These are phyloP conservation scores for Acanthosoma haemorrhoidale DNA, from an alignment of 2,888 invertebrate species.

Conservation along the genomic window DNA sequence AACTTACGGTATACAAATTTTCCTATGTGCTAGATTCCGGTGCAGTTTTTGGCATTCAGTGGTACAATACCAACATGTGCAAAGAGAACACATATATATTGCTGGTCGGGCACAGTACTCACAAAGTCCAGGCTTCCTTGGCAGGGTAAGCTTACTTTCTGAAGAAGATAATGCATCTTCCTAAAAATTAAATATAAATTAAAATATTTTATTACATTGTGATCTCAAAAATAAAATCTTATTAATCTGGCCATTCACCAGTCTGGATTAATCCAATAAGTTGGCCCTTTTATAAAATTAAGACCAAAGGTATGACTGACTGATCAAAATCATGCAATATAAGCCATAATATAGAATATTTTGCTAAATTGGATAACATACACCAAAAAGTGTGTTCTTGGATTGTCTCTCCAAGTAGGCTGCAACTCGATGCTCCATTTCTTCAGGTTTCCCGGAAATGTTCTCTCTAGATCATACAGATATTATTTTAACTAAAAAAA, in stretches of 20 bases:
- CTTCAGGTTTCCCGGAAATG: no score
- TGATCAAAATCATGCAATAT: no score
- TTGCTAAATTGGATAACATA: no score
- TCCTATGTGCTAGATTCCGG: slow-evolving; percentile 21
- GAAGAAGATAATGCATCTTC: neutral
- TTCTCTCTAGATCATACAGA: no score
- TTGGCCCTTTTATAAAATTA: no score
- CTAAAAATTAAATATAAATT: neutral
- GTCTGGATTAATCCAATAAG: no score
- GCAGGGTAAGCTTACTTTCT: slow-evolving; percentile 12
- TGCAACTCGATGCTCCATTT: slow-evolving; percentile 9
- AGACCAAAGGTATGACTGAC: no score
- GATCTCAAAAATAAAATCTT: no score
- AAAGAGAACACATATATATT: slow-evolving; percentile 8
- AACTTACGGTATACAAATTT: slow-evolving; percentile 32
- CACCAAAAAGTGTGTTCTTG: neutral
- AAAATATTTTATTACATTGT: neutral
- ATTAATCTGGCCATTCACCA: no score
- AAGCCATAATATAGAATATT: no score
- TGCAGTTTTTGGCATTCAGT: slow-evolving; percentile 19
- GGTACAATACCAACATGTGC: slow-evolving; percentile 32
- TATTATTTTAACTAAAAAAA: neutral
- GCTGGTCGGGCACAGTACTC: slow-evolving; percentile 6
- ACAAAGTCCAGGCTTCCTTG: slow-evolving; percentile 20
- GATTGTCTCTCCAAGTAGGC: neutral